Conservation (phyloP, 2,113 vertebrate genomes). For the Pachyramphus minor region DNA sequence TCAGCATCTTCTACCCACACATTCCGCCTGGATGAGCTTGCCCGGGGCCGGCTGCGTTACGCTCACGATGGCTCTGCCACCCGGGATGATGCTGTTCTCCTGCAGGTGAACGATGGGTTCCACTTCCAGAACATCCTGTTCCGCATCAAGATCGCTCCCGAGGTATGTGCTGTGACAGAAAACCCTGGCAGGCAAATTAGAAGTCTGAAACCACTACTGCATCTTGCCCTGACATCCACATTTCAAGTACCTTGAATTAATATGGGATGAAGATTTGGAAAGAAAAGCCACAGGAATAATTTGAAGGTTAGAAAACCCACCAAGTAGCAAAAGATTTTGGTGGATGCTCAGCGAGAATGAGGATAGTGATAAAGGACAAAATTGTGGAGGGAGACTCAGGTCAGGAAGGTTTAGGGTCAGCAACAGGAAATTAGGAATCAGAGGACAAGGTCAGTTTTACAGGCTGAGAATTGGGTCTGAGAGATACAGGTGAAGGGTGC, state of each 20-base stretch:
- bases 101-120: constrained; percentile 89
- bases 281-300: neutral
- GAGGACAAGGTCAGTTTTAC: neutral
- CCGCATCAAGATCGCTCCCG: constrained; percentile 68
- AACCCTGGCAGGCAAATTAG: neutral
- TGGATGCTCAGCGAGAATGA: neutral
- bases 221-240: neutral
- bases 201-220: neutral
- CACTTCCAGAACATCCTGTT: constrained; percentile 87
- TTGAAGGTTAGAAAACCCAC: neutral
- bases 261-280: neutral
- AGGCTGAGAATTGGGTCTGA: neutral
- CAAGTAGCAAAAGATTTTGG: neutral
- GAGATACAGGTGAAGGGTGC: neutral
- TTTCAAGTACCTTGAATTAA: neutral
- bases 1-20: neutral
- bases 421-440: neutral
- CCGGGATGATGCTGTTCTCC: constrained; percentile 71
- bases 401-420: neutral
- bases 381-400: neutral
- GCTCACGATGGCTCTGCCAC: constrained; percentile 79
- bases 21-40: constrained; percentile 81
- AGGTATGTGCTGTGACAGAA: constrained; percentile 70
- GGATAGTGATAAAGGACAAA: neutral
- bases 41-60: constrained; percentile 78